phyloP scores from a whole-genome alignment of 2,888 invertebrate genomes.

The Eupithecia dodoneata region DNA sequence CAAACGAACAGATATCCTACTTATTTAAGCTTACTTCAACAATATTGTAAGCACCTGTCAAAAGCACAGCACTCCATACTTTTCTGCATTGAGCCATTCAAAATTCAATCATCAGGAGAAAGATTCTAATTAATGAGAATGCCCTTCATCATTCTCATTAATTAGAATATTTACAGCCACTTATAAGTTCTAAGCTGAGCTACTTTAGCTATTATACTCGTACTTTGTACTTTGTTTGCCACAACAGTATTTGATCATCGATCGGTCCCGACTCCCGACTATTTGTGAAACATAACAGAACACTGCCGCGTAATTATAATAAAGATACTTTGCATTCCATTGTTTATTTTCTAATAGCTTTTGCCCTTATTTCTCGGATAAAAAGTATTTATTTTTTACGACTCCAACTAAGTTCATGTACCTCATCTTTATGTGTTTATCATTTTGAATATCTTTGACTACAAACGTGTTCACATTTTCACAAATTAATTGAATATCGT shows the following conservation, averaged over 20 bases:
- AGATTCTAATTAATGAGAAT: neutral
- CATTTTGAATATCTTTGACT: neutral
- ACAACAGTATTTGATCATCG: conserved; percentile 44
- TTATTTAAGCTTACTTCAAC: neutral
- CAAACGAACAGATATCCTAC: neutral
- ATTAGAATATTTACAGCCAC: neutral
- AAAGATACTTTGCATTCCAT: neutral
- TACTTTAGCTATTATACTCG: neutral
- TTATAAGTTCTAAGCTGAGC: neutral
- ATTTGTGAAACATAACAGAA: conserved; percentile 48
- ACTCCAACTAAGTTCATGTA: neutral
- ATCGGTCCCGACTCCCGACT: conserved; percentile 41
- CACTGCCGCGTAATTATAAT: conserved; percentile 21
- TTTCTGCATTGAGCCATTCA: neutral
- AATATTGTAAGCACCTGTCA: neutral
- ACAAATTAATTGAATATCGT: no score
- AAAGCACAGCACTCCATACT: neutral
- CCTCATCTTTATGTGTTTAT: neutral
- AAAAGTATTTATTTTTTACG: neutral
- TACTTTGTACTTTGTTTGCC: conserved; percentile 6
- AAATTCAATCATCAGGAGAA: neutral
- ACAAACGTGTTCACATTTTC: no score
- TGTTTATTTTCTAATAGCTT: neutral
- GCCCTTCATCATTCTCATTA: neutral
- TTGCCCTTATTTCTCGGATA: neutral